Evolutionary conservation across 1,140 invertebrate species (phyloP).

Genomic region (Drusus annulatus): DNA sequence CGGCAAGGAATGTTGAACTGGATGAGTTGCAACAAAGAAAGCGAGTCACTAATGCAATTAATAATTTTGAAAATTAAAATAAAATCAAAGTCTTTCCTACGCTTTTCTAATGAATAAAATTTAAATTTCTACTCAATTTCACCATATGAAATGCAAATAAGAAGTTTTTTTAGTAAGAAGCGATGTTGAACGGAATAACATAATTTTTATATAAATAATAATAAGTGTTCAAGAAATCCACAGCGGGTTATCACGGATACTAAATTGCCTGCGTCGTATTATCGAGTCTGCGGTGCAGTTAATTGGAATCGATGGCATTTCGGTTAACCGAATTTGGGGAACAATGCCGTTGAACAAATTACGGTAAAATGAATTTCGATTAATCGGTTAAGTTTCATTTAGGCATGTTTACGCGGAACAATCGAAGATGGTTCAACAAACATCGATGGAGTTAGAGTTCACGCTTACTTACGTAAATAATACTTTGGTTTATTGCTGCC

Average conservation of each 20-base stretch:
- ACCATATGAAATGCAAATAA: too few relatives aligned
- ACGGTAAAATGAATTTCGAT: slow-evolving; percentile 19
- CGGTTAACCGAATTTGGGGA: not conserved
- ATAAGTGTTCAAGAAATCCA: not conserved
- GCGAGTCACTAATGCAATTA: too few relatives aligned
- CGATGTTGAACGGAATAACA: too few relatives aligned
- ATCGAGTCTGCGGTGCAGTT: slow-evolving; percentile 26
- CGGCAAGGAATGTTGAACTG: too few relatives aligned
- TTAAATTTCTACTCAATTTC: too few relatives aligned
- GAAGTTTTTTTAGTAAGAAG: too few relatives aligned
- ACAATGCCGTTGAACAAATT: slow-evolving; percentile 23
- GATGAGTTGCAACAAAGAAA: too few relatives aligned
- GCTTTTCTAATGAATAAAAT: too few relatives aligned
- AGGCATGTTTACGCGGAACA: slow-evolving; percentile 17
- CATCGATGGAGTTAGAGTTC: not conserved
- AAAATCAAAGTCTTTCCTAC: too few relatives aligned
- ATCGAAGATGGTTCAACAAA: slow-evolving; percentile 8
- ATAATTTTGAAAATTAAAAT: too few relatives aligned
- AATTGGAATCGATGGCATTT: slow-evolving; percentile 28
- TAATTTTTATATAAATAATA: too few relatives aligned
- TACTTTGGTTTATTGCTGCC: not conserved
- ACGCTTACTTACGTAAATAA: not conserved
- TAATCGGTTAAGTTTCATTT: slow-evolving; percentile 26
- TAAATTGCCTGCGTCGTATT: slow-evolving; percentile 17
- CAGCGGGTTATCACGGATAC: not conserved